These are phyloP conservation scores for Hemaris fuciformis DNA, from an alignment of 2,888 invertebrate genomes.

Conservation along the genomic window DNA sequence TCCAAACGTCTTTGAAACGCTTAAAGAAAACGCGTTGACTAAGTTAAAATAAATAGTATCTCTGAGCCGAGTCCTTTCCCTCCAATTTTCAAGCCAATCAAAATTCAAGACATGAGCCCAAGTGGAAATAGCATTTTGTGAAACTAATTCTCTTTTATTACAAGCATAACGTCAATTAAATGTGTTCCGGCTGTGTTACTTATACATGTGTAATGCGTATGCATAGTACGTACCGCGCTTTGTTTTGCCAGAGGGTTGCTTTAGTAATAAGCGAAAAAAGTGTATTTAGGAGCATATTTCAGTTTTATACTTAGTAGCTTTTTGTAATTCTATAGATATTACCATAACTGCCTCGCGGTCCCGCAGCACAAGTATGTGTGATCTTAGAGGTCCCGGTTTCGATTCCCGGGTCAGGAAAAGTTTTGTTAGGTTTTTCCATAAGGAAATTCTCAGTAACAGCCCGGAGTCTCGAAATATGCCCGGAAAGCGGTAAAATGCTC, in stretches of 20 bases:
- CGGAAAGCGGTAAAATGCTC: too few species aligned
- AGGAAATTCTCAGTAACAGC: too few species aligned
- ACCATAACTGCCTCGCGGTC: too few species aligned
- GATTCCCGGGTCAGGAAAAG: too few species aligned
- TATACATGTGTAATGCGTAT: constrained; percentile 21
- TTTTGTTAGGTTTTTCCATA: too few species aligned
- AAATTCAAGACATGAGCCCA: constrained; percentile 49
- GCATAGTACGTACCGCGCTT: constrained; percentile 13
- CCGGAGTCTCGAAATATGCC: too few species aligned
- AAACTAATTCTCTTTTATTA: constrained; percentile 49
- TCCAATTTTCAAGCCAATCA: constrained; percentile 30
- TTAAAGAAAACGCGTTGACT: constrained; percentile 19
- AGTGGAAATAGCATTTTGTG: constrained; percentile 44
- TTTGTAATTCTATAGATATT: too few species aligned
- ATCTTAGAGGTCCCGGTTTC: too few species aligned
- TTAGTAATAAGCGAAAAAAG: neutral
- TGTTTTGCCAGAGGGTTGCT: neutral
- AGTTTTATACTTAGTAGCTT: too few species aligned
- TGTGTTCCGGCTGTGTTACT: constrained; percentile 19
- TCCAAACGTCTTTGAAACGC: neutral
- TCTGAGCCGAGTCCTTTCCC: constrained; percentile 21
- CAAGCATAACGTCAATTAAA: constrained; percentile 44
- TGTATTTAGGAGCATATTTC: neutral
- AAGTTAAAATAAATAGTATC: constrained; percentile 25
- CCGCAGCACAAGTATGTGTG: too few species aligned